phyloP scores from a whole-genome alignment of 2,113 vertebrate species.

The Urocitellus parryii region DNA sequence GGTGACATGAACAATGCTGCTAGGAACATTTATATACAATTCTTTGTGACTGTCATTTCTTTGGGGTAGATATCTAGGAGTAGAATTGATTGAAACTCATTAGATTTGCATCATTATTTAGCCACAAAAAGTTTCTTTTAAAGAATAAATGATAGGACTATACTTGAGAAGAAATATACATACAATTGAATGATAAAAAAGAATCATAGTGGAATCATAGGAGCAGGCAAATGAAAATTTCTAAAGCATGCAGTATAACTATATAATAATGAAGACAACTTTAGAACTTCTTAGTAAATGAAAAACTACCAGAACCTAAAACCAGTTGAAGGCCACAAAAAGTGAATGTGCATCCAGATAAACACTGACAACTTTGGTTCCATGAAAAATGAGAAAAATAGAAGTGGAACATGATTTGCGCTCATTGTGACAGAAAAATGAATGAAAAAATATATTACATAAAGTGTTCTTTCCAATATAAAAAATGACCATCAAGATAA shows the following conservation, averaged over 20 bases:
- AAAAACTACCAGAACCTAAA: conserved; percentile 8
- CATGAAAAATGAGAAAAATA: conserved; percentile 44
- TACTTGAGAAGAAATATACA: conserved; percentile 15
- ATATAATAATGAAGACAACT: conserved; percentile 4
- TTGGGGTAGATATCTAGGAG: neutral
- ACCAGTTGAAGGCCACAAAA: neutral
- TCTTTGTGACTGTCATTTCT: neutral
- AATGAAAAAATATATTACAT: neutral
- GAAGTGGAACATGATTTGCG: neutral
- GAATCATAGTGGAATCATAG: conserved; percentile 32
- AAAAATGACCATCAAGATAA: conserved; percentile 30
- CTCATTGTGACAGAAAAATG: conserved; percentile 13
- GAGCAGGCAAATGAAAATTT: conserved; percentile 7
- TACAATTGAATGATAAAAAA: neutral
- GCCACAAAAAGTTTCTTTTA: conserved; percentile 16
- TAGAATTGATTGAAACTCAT: conserved; percentile 29
- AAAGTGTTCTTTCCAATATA: conserved; percentile 1
- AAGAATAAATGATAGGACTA: neutral
- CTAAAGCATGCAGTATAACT: neutral
- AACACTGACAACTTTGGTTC: conserved; percentile 21
- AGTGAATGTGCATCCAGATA: neutral
- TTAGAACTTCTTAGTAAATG: conserved; percentile 39
- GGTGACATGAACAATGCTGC: neutral
- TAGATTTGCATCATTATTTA: conserved; percentile 22
- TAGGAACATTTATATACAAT: conserved; percentile 38